Base-by-base conservation (phyloP, 2,888 invertebrate genomes). In the Mythimna impura region DNA sequence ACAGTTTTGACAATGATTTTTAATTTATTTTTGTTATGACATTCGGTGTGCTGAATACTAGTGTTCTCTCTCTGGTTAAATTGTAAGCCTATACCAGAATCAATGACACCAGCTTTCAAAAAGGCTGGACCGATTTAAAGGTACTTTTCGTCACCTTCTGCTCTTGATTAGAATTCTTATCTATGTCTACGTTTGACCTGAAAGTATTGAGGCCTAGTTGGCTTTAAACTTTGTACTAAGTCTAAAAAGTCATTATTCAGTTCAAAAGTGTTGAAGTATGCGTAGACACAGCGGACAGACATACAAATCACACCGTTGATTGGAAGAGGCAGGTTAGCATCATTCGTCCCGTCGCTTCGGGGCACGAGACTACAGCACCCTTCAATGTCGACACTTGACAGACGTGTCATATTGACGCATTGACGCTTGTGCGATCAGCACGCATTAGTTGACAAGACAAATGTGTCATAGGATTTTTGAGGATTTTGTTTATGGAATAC, bases 281-380 rank as follows among this genome's bases (percentile, higher is more conserved):
- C n/a, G 25, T 34, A 57, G 50, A 71, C 8, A 12, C 14, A 22
- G 36, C 14, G 7, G 20, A 36, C 34, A 79, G 34, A 62, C 52
- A 73, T 63, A 75, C 73, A 52, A 72, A 73, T 63, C 43, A 73
- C 30, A 25, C 25, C 25, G 62, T 81, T 81, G 57, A 70, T 76
- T 61, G 57, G 61, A 70, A 55, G 81, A 63, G 69, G 81, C 81
- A 76, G 73, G 80, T 63, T 73, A 52, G 73, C 40, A 36, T 78
- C 60, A 73, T 17, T 40, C 57, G 79, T 34, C 22, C 30, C 12
- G 62, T 79, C 62, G 73, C 75, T 73, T 34, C 80, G 61, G 79
- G 79, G 79, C 75, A 73, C 73, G 57, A 73, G 47, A 54, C 80
- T 54, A 73, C 74, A 22, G 30, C 63, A 76, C 54, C 73, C 58